Base-by-base conservation (phyloP, 2,888 invertebrate genomes). In the Melieria picta region DNA sequence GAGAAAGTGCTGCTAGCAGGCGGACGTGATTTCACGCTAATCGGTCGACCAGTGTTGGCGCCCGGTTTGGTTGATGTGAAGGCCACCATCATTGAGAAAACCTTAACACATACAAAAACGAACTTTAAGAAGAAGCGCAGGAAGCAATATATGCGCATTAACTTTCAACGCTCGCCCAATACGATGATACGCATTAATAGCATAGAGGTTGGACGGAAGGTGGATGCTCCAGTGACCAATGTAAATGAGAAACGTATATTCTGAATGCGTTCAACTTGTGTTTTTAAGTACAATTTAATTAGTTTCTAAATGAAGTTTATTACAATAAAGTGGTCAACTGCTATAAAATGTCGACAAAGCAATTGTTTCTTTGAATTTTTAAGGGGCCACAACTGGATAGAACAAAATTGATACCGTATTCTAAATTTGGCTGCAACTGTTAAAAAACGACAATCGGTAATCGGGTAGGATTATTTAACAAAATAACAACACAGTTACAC, bases 1-100 rank as follows among this genome's bases (percentile, higher is more conserved):
- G 94, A 96, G 80, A 97, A 97, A 88, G 93, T 96, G 4, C 83
- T 97, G 64, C 81, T 95, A 42, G 92, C 93, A 4, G 97, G 94
- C 0, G 90, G 91, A 5, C 89, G 89, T 76, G 93, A 96, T 82
- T 96, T 96, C 78, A 93, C 94, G 0, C 86, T 97, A 0, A 88
- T 96, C 75, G 96, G 97, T 7, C 87, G 92, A 56, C 96, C 96
- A 0, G 79, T 96, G 9, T 88, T 97, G 2, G 92, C 93, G 79
- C 88, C 90, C 13, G 93, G 92, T 11, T 84, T 94, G 61, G 93
- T 94, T 0, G 88, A 90, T 76, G 90, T 97, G 0, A 91, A 92
- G 73, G 96, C 94, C 0, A 95, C 95, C 30, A 89, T 96, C 0
- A 91, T 96, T 65, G 95, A 95, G 70, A 95, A 95, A 85, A 93